These are phyloP conservation scores for Pterophyllum scalare DNA, from an alignment of 2,113 vertebrate species.

Conservation along the genomic window DNA sequence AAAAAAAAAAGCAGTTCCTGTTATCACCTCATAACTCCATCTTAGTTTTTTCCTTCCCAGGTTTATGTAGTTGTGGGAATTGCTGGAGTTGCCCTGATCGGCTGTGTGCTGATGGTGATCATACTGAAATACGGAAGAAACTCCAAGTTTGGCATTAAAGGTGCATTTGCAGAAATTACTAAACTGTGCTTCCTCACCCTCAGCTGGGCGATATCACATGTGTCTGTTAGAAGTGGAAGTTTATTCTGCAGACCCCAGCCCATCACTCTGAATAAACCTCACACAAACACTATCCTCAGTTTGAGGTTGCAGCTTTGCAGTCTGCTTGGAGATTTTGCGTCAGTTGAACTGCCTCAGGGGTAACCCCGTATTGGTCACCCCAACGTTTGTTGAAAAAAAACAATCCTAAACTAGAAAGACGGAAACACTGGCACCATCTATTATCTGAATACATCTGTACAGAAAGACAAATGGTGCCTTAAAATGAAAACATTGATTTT, in stretches of 20 bases:
- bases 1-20: background rate
- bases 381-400: background rate
- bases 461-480: background rate
- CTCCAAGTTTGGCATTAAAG: constrained; percentile 98
- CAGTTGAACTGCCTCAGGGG: background rate
- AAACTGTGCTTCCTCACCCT: background rate
- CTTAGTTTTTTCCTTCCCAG: constrained; percentile 69
- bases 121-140: constrained; percentile 97
- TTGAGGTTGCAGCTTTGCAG: background rate
- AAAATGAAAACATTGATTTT: background rate
- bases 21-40: background rate
- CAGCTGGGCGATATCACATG: background rate
- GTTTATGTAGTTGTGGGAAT: constrained; percentile 96
- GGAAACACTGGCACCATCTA: background rate
- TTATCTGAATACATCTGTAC: background rate
- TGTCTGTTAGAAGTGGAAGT: background rate
- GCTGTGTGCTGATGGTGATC: constrained; percentile 92
- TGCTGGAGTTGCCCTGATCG: constrained; percentile 92
- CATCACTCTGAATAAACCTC: background rate
- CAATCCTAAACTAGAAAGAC: background rate
- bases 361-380: background rate
- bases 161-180: constrained; percentile 75
- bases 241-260: background rate
- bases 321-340: background rate
- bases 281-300: background rate